A percentile compares a stretch with the other conserved stretches of the same genome.
These are phyloP conservation scores for Cerastoderma edule DNA, from an alignment of 2,888 invertebrate species.

Conservation along the genomic window DNA sequence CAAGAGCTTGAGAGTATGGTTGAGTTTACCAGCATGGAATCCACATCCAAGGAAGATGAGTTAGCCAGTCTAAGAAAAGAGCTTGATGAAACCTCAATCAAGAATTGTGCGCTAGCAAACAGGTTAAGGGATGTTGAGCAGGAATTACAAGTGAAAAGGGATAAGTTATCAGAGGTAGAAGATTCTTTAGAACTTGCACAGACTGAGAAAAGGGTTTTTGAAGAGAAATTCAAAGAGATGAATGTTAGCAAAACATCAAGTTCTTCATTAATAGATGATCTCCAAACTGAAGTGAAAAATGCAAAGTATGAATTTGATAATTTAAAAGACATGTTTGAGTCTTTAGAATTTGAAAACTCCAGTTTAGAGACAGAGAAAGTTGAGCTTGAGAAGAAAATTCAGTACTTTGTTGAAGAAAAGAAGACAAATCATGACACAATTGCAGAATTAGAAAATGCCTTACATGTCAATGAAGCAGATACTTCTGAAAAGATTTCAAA, in stretches of 20 bases:
- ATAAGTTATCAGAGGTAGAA: constrained; percentile 33
- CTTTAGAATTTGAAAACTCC: constrained; percentile 70
- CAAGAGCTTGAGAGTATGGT: constrained; percentile 58
- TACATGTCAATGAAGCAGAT: neutral
- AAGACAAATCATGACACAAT: constrained; percentile 2
- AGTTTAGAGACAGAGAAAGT: constrained; percentile 62
- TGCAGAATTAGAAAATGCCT: neutral
- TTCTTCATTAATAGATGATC: constrained; percentile 23
- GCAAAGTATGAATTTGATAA: constrained; percentile 60
- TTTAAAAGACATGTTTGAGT: constrained; percentile 72
- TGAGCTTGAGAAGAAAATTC: constrained; percentile 30
- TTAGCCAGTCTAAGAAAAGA: constrained; percentile 16
- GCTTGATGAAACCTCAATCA: constrained; percentile 9
- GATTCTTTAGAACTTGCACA: constrained; percentile 29
- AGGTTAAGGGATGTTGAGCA: constrained; percentile 8
- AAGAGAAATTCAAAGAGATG: constrained; percentile 28
- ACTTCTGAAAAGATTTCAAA: neutral
- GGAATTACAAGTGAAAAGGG: neutral
- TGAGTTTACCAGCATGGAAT: constrained; percentile 51
- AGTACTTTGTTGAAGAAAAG: neutral
- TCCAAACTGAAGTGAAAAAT: constrained; percentile 47
- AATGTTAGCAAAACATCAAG: constrained; percentile 1
- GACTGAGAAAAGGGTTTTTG: constrained; percentile 30
- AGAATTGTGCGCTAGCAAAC: neutral
- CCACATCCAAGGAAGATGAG: constrained; percentile 45